phyloP scores from a whole-genome alignment of 2,888 invertebrate genomes.

The Troides helena region DNA sequence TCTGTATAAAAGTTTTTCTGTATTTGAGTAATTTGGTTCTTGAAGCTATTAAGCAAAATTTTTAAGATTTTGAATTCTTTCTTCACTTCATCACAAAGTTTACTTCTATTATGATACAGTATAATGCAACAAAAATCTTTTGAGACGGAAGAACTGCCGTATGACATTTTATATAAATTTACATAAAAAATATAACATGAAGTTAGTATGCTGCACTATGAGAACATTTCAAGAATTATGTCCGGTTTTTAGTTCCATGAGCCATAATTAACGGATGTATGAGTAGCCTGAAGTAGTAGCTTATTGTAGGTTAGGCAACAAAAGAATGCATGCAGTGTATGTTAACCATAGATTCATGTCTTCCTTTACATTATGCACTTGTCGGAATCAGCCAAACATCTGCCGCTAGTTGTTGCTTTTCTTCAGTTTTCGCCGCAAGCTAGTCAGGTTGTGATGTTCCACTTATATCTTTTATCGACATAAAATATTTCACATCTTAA shows the following conservation, averaged over 20 bases:
- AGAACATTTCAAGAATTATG: constrained; percentile 7
- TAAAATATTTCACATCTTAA: not conserved
- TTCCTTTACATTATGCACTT: constrained; percentile 17
- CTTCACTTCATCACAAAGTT: no score
- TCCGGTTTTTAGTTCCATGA: constrained; percentile 20
- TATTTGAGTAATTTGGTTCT: no score
- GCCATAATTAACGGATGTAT: constrained; percentile 19
- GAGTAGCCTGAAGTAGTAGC: constrained; percentile 11
- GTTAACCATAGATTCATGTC: constrained; percentile 15
- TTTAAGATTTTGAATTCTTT: no score
- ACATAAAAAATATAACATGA: not conserved
- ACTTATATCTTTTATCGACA: not conserved
- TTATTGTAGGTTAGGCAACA: constrained; percentile 16
- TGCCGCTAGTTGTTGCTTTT: constrained; percentile 14
- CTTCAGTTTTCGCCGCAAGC: constrained; percentile 14
- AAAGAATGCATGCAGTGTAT: constrained; percentile 4
- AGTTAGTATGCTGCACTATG: not conserved
- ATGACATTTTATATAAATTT: no score
- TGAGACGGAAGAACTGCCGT: no score
- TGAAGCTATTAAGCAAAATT: no score
- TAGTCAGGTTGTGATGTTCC: not conserved
- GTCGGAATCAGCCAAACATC: constrained; percentile 20
- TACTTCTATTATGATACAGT: no score
- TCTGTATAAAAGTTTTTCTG: no score
- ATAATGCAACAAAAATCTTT: no score